These are phyloP conservation scores for Leptinotarsa undecemlineata DNA, from an alignment of 1,140 invertebrate genomes.

Conservation along the genomic window DNA sequence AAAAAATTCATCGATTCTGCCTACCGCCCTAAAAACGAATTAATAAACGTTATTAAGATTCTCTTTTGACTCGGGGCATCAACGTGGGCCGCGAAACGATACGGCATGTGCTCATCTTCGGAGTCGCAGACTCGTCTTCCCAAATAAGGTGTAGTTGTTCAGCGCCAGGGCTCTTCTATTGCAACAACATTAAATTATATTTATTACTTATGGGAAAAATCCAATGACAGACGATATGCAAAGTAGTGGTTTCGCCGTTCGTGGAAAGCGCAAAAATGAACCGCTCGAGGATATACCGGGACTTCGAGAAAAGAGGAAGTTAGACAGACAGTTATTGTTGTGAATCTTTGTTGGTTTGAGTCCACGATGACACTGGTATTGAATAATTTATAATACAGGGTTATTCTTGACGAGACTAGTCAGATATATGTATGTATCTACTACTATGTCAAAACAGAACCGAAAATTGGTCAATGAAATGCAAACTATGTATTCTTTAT, in stretches of 20 bases:
- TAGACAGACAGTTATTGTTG: no score
- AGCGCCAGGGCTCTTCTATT: slow-evolving; percentile 44
- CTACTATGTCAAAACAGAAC: no score
- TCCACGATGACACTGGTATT: no score
- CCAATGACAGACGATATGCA: slow-evolving; percentile 26
- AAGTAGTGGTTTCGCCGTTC: slow-evolving; percentile 14
- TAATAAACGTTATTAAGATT: slow-evolving; percentile 21
- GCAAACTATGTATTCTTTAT: no score
- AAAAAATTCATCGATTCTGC: neutral
- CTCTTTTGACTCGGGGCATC: slow-evolving; percentile 26
- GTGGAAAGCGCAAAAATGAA: slow-evolving; percentile 2
- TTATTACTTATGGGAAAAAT: slow-evolving; percentile 43
- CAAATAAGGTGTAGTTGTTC: slow-evolving; percentile 42
- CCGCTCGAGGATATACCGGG: neutral
- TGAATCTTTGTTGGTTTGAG: no score
- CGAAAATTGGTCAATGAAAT: no score
- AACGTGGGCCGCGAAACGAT: slow-evolving; percentile 34
- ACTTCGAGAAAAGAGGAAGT: no score
- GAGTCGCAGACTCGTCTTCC: slow-evolving; percentile 39
- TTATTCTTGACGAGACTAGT: no score
- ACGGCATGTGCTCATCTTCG: slow-evolving; percentile 38
- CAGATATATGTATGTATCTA: no score
- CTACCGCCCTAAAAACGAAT: slow-evolving; percentile 13
- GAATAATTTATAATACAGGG: no score
- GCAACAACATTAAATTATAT: slow-evolving; percentile 48